Evolutionary conservation across 1,140 invertebrate genomes (phyloP).

Genomic region (Pogonus chalceus): DNA sequence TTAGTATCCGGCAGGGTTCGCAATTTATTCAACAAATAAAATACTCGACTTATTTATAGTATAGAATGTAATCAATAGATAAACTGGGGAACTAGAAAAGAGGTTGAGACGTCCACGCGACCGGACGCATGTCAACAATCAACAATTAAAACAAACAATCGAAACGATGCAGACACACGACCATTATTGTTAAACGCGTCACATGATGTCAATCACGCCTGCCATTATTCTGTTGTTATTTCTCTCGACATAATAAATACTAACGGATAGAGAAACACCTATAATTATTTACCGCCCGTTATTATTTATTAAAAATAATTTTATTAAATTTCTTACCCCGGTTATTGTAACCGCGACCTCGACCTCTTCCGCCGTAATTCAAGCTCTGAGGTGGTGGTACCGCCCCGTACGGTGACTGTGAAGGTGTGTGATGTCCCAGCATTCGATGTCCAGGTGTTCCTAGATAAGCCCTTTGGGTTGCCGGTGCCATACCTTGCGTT

Average conservation of each 20-base stretch:
- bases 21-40: too few relatives aligned
- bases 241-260: neutral
- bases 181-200: conserved; percentile 17
- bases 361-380: conserved; percentile 5
- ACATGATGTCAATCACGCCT: conserved; percentile 9
- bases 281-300: neutral
- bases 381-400: conserved; percentile 23
- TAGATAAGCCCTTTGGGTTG: conserved; percentile 43
- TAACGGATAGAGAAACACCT: neutral
- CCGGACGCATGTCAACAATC: conserved; percentile 19
- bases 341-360: conserved; percentile 11
- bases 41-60: too few relatives aligned
- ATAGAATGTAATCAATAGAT: too few relatives aligned
- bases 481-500: conserved; percentile 26
- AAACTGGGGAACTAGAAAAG: too few relatives aligned
- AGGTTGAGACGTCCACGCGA: conserved; percentile 6
- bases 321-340: conserved; percentile 15
- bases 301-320: conserved; percentile 11
- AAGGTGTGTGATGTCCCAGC: conserved; percentile 35
- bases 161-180: conserved; percentile 12
- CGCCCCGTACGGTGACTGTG: conserved; percentile 7
- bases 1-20: too few relatives aligned
- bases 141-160: conserved; percentile 25
- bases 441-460: conserved; percentile 58
- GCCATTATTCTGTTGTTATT: neutral